Base-by-base conservation (phyloP, 1,140 invertebrate genomes). In the Cherax quadricarinatus region DNA sequence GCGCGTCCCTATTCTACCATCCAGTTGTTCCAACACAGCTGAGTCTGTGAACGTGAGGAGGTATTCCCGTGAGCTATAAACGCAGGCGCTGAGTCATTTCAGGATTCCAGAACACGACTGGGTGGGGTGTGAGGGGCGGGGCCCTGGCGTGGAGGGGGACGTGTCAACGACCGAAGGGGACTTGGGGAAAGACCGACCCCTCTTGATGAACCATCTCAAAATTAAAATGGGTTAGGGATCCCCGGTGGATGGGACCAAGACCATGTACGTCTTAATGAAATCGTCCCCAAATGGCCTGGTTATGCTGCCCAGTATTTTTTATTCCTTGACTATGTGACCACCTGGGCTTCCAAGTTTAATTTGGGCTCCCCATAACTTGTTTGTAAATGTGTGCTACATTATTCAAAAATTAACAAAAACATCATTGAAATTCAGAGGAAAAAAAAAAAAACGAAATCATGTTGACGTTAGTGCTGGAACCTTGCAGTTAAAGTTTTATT, bases 191-290 rank as follows among this genome's bases (percentile, higher is more conserved):
- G 60, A 10, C 12, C 0, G 41, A 53, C 57, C 66, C 66, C 66
- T 73, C 60, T 75, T 73, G 30, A 49, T 51, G 84, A 86, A 86
- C 84, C 66, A 53, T 86, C 84, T 86, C 60, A 86, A 86, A 86
- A 86, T 86, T 86, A 86, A 86, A 86, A 86, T 86, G 84, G 84
- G 41, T 86, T 75, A 73, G 84, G 41, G 84, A 73, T 75, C 84
- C 83, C 84, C 41, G 12, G 84, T 18, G 62, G 48, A 86, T 75
- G 84, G 62, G 83, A 7, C 41, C 21, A 73, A 75, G 84, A 86
- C 66, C 84, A 51, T 86, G 84, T 86, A 75, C 75, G 84, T 75
- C 84, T 86, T 86, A 86, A 86, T 86, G 84, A 86, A 86, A 66
- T 86, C 21, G 66, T 86, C 62, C 48, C 48, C 84, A 73, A 86